Base-by-base conservation (phyloP, 2,113 vertebrate genomes). In the Laticauda laticaudata region DNA sequence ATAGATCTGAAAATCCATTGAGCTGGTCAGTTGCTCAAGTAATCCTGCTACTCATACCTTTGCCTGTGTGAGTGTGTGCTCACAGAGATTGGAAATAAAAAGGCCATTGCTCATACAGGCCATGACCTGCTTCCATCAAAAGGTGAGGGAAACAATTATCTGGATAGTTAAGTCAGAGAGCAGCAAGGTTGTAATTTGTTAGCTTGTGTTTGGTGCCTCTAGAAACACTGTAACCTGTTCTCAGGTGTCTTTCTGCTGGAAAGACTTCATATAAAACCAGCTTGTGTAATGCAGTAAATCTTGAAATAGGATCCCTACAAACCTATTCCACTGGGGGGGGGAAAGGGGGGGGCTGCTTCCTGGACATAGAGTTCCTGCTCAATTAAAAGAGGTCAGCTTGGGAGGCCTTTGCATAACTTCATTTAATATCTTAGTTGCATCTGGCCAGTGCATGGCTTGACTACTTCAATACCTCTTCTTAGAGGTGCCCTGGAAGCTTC, bases 151-250 rank as follows among this genome's bases (percentile, higher is more conserved):
- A 96, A 91, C 2, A 0, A 61, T 18, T 95, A 96, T 92, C 93
- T 94, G 93, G 89, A 91, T 64, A 57, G 1, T 0, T 0, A 94
- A 93, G 92, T 15, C 93, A 92, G 92, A 91, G 87, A 95, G 9
- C 0, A 0, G 95, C 96, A 95, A 94, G 89, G 6, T 92, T 90
- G 56, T 94, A 92, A 90, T 95, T 96, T 96, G 94, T 94, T 94
- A 93, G 75, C 75, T 29, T 53, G 0, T 0, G 0, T 0, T 90
- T 96, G 95, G 94, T 94, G 93, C 51, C 91, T 94, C 0, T 0
- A 86, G 95, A 95, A 96, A 96, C 87, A 93, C 92, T 93, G 96
- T 5, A 24, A 7, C 8, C 20, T 0, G 0, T 90, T 94, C 95
- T 96, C 95, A 92, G 54, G 89, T 96, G 90, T 95, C 94, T 26